Conservation (phyloP, 2,113 vertebrate genomes). For the Phrynosoma blainvillii region DNA sequence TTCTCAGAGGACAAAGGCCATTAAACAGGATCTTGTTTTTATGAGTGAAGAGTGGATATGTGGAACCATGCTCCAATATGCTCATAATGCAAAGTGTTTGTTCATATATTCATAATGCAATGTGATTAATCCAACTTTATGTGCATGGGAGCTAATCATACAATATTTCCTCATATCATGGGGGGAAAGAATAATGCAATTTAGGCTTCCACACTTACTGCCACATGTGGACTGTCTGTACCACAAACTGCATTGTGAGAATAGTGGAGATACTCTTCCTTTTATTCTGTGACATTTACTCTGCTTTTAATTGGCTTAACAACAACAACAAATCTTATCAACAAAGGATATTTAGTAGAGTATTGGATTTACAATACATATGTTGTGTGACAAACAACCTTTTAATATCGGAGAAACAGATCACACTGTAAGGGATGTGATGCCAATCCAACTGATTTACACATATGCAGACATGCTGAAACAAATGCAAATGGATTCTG, state of each 20-base stretch:
- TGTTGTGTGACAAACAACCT: not conserved
- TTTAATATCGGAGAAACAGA: not conserved
- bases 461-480: constrained; percentile 5
- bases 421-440: not conserved
- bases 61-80: too few species aligned
- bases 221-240: not conserved
- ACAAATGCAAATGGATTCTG: not conserved
- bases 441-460: not conserved
- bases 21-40: not conserved
- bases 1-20: not conserved
- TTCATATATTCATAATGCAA: not conserved
- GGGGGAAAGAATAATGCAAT: not conserved
- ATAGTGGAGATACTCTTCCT: too few species aligned
- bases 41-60: not conserved
- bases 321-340: not conserved
- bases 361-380: not conserved
- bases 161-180: not conserved
- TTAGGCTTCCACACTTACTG: not conserved
- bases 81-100: not conserved
- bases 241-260: not conserved
- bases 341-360: not conserved
- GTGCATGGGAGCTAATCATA: not conserved
- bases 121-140: not conserved
- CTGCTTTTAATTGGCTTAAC: not conserved
- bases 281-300: not conserved